A percentile compares a stretch with the other conserved stretches of the same genome.
These are phyloP conservation scores for Oreortyx pictus DNA, from an alignment of 2,797 vertebrate species.

Conservation along the genomic window DNA sequence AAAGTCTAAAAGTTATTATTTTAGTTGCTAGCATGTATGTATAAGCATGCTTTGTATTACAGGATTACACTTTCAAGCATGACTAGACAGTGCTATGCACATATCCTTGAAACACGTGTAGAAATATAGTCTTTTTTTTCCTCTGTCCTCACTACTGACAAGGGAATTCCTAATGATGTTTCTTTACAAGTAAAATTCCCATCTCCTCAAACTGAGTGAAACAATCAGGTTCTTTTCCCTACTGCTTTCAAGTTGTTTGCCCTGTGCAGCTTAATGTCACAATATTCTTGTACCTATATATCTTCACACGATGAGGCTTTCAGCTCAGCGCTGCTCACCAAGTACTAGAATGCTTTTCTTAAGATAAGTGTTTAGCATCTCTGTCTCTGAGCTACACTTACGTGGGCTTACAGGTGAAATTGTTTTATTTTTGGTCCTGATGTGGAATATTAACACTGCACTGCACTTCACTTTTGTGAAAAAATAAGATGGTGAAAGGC, in stretches of 20 bases:
- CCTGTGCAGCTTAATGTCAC: neutral
- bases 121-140: neutral
- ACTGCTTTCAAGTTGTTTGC: slow-evolving; percentile 13
- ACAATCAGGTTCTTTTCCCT: neutral
- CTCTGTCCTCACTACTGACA: neutral
- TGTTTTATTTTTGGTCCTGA: neutral
- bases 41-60: neutral
- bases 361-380: neutral
- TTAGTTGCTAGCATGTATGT: slow-evolving; percentile 38
- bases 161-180: neutral
- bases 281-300: neutral
- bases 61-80: slow-evolving; percentile 28
- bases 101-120: neutral
- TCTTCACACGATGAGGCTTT: neutral
- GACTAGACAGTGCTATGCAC: neutral
- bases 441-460: neutral
- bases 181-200: neutral
- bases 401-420: neutral
- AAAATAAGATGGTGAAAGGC: neutral
- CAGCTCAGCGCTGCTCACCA: neutral
- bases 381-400: neutral
- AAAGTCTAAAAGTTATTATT: neutral
- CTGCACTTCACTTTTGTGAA: neutral
- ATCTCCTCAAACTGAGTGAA: neutral
- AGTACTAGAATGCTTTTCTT: neutral